These are phyloP conservation scores for Spermophilus dauricus DNA, from an alignment of 2,113 vertebrate genomes.

Conservation along the genomic window DNA sequence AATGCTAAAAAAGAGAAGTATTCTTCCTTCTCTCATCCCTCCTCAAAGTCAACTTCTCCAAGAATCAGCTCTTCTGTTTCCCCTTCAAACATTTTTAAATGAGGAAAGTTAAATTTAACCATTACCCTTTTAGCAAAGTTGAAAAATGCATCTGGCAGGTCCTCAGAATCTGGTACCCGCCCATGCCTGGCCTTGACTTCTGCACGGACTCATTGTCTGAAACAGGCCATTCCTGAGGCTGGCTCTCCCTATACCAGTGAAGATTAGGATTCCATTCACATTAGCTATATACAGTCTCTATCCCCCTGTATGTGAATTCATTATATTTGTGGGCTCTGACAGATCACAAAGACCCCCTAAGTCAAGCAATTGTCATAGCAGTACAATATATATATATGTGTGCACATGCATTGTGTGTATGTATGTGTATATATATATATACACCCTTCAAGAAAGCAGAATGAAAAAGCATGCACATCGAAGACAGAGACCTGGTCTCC, in stretches of 20 bases:
- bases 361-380: not conserved
- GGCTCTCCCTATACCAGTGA: not conserved
- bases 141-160: not conserved
- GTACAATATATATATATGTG: not conserved
- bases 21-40: not conserved
- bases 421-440: too few species aligned
- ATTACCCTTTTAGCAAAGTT: not conserved
- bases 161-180: not conserved
- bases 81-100: not conserved
- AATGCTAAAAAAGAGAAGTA: not conserved
- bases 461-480: not conserved
- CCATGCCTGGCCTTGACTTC: not conserved
- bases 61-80: not conserved
- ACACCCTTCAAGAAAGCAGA: not conserved
- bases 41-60: not conserved
- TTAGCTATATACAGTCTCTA: not conserved
- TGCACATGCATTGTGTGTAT: too few species aligned
- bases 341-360: not conserved
- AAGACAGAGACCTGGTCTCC: not conserved
- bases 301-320: not conserved
- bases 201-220: not conserved
- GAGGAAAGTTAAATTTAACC: not conserved
- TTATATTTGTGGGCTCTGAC: not conserved
- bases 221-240: too few species aligned
- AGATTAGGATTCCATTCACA: not conserved